phyloP scores from a whole-genome alignment of 2,113 vertebrate genomes.

The Ochotona curzoniae region DNA sequence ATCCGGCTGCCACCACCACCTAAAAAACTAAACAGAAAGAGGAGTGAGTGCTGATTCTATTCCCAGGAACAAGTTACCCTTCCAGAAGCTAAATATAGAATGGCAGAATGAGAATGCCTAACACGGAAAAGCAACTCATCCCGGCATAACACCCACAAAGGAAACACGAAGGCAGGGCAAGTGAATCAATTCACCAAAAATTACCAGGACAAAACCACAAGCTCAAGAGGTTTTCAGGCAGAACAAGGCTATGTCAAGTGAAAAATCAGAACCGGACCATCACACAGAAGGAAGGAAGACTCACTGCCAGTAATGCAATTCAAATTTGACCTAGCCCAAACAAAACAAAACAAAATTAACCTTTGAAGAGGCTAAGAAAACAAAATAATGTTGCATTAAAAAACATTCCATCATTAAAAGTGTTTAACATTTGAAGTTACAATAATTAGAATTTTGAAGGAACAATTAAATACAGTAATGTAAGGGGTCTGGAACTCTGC shows the following conservation, averaged over 20 bases:
- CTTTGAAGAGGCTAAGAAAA: slow-evolving; percentile 46
- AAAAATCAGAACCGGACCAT: not conserved
- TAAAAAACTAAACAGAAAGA: slow-evolving; percentile 90
- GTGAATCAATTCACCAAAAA: slow-evolving; percentile 1
- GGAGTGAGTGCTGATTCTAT: slow-evolving; percentile 70
- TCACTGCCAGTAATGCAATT: slow-evolving; percentile 33
- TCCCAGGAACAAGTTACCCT: slow-evolving; percentile 62
- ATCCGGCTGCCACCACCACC: slow-evolving; percentile 89
- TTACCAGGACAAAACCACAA: slow-evolving; percentile 14
- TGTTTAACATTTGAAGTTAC: slow-evolving; percentile 22
- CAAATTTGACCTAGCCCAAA: slow-evolving; percentile 26
- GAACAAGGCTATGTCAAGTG: slow-evolving; percentile 16
- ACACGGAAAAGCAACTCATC: slow-evolving; percentile 66
- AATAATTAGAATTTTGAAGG: not conserved
- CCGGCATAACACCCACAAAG: slow-evolving; percentile 25
- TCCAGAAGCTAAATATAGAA: slow-evolving; percentile 67
- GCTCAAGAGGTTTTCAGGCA: slow-evolving; percentile 11
- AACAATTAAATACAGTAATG: slow-evolving; percentile 34
- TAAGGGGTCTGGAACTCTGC: not conserved
- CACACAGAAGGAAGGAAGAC: not conserved
- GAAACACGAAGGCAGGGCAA: slow-evolving; percentile 30
- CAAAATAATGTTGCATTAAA: slow-evolving; percentile 56
- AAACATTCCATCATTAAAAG: slow-evolving; percentile 13
- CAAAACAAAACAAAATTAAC: slow-evolving; percentile 39
- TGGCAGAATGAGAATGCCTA: slow-evolving; percentile 47